phyloP scores from a whole-genome alignment of 2,113 vertebrate genomes.

The Toxotes jaculatrix region DNA sequence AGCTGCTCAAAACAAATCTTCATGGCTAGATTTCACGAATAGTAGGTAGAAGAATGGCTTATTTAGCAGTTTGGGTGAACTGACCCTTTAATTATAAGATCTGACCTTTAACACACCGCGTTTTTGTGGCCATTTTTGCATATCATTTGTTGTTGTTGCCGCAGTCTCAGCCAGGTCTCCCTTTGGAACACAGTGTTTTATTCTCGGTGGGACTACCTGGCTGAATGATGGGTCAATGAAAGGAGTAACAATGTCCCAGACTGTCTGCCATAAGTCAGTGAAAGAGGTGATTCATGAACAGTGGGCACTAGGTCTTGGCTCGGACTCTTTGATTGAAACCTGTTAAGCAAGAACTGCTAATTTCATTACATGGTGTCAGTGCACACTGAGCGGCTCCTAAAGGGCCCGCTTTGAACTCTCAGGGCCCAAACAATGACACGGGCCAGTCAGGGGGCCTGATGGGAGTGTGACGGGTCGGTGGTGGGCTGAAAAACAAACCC shows the following conservation, averaged over 20 bases:
- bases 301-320: slow-evolving; percentile 77
- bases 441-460: slow-evolving; percentile 89
- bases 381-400: slow-evolving; percentile 92
- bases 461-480: slow-evolving; percentile 90
- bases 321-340: slow-evolving; percentile 94
- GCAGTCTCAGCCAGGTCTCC: slow-evolving; percentile 61
- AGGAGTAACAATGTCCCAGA: slow-evolving; percentile 61
- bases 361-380: slow-evolving; percentile 95
- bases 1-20: background rate
- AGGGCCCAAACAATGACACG: slow-evolving; percentile 92
- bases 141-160: slow-evolving; percentile 15
- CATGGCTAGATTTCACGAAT: background rate
- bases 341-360: slow-evolving; percentile 94
- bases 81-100: slow-evolving; percentile 3
- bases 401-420: slow-evolving; percentile 93
- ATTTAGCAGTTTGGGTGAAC: background rate
- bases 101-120: background rate
- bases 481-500: slow-evolving; percentile 73
- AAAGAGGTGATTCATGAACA: slow-evolving; percentile 79
- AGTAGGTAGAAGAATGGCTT: background rate
- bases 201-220: slow-evolving; percentile 79
- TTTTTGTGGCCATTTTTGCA: background rate
- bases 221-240: slow-evolving; percentile 72
- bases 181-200: slow-evolving; percentile 11
- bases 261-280: slow-evolving; percentile 65